Evolutionary conservation across 2,797 vertebrate species (phyloP).

Genomic region (Eutrigla gurnardus): DNA sequence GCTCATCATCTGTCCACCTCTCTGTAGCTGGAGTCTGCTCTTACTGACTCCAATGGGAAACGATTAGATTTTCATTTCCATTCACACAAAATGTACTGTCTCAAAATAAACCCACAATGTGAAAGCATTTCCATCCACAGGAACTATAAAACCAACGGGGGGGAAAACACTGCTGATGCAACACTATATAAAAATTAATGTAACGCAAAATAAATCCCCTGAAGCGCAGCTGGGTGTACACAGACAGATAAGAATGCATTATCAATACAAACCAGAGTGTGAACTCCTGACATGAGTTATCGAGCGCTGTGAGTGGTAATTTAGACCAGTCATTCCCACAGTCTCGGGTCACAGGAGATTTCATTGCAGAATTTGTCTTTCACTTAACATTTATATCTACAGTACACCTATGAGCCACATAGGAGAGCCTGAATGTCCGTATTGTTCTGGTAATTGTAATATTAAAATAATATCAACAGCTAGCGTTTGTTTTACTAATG

Average conservation of each 20-base stretch:
- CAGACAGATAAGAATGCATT: constrained; percentile 47
- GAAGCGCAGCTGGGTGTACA: constrained; percentile 41
- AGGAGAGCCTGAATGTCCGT: no score
- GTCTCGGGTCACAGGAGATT: no score
- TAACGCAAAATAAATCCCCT: constrained; percentile 48
- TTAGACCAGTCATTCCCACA: no score
- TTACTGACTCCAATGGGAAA: constrained; percentile 26
- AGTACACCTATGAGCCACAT: no score
- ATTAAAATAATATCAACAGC: no score
- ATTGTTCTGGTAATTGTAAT: no score
- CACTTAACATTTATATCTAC: no score
- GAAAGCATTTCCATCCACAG: constrained; percentile 35
- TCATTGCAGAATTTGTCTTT: no score
- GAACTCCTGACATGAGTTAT: constrained; percentile 21
- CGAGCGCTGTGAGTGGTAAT: not conserved
- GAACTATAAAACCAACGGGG: constrained; percentile 34
- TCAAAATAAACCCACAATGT: constrained; percentile 46
- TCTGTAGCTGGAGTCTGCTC: constrained; percentile 8
- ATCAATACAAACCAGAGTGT: constrained; percentile 46
- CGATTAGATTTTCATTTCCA: constrained; percentile 46
- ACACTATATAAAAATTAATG: constrained; percentile 56
- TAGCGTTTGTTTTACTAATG: no score
- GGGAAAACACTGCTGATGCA: constrained; percentile 32
- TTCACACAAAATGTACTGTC: constrained; percentile 24
- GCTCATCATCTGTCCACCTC: constrained; percentile 15